Conservation (phyloP, 2,888 invertebrate genomes). For the Drosophila merina region DNA sequence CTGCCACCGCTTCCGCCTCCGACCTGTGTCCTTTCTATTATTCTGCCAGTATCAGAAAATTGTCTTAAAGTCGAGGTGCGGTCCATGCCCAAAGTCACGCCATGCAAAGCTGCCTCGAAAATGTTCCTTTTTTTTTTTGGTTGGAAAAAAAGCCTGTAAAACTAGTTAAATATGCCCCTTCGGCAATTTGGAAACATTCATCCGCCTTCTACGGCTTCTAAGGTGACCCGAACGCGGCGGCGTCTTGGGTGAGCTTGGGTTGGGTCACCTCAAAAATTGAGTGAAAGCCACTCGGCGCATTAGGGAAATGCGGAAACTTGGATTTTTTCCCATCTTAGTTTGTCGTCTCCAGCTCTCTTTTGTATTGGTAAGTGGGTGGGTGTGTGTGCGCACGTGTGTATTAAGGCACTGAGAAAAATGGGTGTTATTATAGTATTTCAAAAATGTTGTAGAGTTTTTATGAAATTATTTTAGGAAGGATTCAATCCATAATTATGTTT, state of each 20-base stretch:
- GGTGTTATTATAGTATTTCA: too few species aligned
- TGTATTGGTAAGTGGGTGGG: conserved; percentile 24
- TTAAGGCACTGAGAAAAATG: conserved; percentile 15
- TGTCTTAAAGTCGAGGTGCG: conserved; percentile 70
- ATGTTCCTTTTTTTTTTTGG: conserved; percentile 24
- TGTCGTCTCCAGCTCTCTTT: conserved; percentile 27
- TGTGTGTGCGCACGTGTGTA: conserved; percentile 41
- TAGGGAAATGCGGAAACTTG: conserved; percentile 56
- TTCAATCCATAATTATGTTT: too few species aligned
- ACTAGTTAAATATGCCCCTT: conserved; percentile 76
- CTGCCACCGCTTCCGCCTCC: neutral
- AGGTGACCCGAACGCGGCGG: conserved; percentile 37
- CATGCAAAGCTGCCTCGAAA: conserved; percentile 37
- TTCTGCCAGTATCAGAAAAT: conserved; percentile 33
- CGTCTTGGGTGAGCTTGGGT: neutral
- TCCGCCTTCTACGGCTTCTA: conserved; percentile 48
- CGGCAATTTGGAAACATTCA: conserved; percentile 64
- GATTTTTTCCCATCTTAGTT: conserved; percentile 25
- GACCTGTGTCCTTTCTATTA: too few species aligned
- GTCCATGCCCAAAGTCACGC: conserved; percentile 36
- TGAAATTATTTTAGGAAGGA: neutral
- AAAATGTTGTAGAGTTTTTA: neutral
- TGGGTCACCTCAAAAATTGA: conserved; percentile 63
- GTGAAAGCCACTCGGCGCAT: conserved; percentile 52
- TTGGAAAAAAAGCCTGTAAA: conserved; percentile 58